Evolutionary conservation across 53 echinoderm and acorn worm species (phyloP).

Genomic region (Holothuria scabra): DNA sequence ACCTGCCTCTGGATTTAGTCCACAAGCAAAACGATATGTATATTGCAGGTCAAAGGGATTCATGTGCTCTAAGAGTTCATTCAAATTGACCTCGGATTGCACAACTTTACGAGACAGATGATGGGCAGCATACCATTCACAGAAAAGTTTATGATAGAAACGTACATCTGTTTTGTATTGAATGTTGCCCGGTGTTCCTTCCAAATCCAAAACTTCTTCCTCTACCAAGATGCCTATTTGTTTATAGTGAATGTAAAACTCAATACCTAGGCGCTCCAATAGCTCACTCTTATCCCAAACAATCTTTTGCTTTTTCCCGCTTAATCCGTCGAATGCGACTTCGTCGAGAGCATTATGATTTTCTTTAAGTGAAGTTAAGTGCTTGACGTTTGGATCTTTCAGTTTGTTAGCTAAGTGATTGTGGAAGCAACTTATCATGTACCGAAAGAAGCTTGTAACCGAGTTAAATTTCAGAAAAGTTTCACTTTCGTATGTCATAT

Average conservation of each 20-base stretch:
- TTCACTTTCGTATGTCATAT: slow-evolving; percentile 15
- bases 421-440: slow-evolving; percentile 7
- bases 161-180: neutral
- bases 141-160: too few species aligned
- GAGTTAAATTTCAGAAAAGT: neutral
- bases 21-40: slow-evolving; percentile 22
- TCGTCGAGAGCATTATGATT: slow-evolving; percentile 10
- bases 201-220: neutral
- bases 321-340: neutral
- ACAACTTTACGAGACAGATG: neutral
- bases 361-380: too few species aligned
- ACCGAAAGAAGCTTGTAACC: slow-evolving; percentile 4
- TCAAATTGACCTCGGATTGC: neutral
- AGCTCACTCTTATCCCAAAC: neutral
- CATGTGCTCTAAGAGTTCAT: neutral
- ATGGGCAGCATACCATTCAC: slow-evolving; percentile 26
- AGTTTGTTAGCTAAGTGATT: too few species aligned
- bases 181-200: neutral
- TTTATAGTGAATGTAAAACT: neutral
- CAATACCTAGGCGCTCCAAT: neutral
- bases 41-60: slow-evolving; percentile 15
- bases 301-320: neutral
- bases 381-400: neutral
- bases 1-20: neutral
- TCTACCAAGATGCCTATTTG: slow-evolving; percentile 17